phyloP scores from a whole-genome alignment of 2,888 invertebrate genomes.

The Carabus problematicus region DNA sequence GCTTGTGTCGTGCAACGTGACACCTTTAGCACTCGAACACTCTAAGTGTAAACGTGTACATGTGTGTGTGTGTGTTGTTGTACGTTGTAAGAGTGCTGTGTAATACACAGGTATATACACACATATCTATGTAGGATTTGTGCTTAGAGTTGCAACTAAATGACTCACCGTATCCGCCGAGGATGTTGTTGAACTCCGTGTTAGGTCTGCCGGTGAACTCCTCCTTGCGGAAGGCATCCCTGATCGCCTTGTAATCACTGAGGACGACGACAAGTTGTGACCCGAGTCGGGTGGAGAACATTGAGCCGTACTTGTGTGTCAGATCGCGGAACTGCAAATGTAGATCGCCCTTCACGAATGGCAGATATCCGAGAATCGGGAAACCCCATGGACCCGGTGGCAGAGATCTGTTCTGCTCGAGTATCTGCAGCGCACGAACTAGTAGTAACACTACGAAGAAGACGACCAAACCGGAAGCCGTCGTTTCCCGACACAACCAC shows the following conservation, averaged over 20 bases:
- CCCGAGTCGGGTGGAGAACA: conserved; percentile 83
- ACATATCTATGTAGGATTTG: neutral
- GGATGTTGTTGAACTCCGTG: conserved; percentile 83
- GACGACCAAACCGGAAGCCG: conserved; percentile 61
- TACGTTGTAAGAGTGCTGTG: neutral
- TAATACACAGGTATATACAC: neutral
- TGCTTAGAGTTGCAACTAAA: neutral
- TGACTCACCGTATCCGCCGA: conserved; percentile 88
- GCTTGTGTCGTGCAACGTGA: too few relatives aligned
- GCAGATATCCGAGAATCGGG: conserved; percentile 83
- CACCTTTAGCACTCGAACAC: too few relatives aligned
- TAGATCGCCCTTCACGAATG: conserved; percentile 77
- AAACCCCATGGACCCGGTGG: conserved; percentile 91
- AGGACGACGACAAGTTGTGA: conserved; percentile 84
- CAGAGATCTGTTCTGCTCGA: conserved; percentile 60
- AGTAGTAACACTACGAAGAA: conserved; percentile 60
- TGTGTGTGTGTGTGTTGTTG: neutral
- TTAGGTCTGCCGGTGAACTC: conserved; percentile 89
- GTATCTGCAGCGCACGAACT: conserved; percentile 55
- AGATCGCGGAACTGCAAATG: conserved; percentile 82
- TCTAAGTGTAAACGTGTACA: neutral
- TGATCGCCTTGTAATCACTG: conserved; percentile 84
- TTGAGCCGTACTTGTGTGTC: conserved; percentile 78
- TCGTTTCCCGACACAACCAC: conserved; percentile 58
- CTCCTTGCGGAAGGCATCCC: conserved; percentile 84